Evolutionary conservation across 2,113 vertebrate species (phyloP).

Genomic region (Callopanchax toddi): DNA sequence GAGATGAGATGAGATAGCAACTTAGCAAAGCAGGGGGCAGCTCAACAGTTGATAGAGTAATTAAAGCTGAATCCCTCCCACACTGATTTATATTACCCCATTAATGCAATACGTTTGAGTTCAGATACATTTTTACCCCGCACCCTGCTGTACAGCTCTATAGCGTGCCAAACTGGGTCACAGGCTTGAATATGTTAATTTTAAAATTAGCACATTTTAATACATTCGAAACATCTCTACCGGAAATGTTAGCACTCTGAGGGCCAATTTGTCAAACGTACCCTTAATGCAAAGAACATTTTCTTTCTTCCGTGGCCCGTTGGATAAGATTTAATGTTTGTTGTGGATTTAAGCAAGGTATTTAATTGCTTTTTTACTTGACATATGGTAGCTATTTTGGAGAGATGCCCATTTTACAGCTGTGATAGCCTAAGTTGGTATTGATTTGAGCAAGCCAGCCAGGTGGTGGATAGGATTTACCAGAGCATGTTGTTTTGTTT

Average conservation of each 20-base stretch:
- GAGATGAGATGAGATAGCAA: slow-evolving; percentile 16
- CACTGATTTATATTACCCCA: slow-evolving; percentile 55
- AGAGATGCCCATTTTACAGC: slow-evolving; percentile 55
- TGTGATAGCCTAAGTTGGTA: slow-evolving; percentile 63
- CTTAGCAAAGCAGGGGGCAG: slow-evolving; percentile 45
- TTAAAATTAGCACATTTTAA: slow-evolving; percentile 66
- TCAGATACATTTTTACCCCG: slow-evolving; percentile 62
- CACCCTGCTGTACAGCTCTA: slow-evolving; percentile 63
- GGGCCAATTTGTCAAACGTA: slow-evolving; percentile 39
- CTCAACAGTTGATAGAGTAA: slow-evolving; percentile 66
- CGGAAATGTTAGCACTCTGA: slow-evolving; percentile 30
- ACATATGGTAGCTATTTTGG: slow-evolving; percentile 65
- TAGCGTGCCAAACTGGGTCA: slow-evolving; percentile 70
- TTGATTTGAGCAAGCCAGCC: slow-evolving; percentile 67
- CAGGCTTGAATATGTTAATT: slow-evolving; percentile 76
- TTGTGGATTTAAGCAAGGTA: slow-evolving; percentile 13
- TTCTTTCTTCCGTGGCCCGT: slow-evolving; percentile 6
- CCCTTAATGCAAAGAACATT: slow-evolving; percentile 28
- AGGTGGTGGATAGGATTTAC: slow-evolving; percentile 66
- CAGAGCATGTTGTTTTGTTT: slow-evolving; percentile 44
- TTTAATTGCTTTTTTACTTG: slow-evolving; percentile 39
- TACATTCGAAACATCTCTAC: slow-evolving; percentile 52
- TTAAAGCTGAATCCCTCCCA: slow-evolving; percentile 59
- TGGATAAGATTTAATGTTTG: slow-evolving; percentile 17
- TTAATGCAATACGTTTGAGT: slow-evolving; percentile 47